Conservation (phyloP, 2,888 invertebrate genomes). For the Troides oblongomaculatus region DNA sequence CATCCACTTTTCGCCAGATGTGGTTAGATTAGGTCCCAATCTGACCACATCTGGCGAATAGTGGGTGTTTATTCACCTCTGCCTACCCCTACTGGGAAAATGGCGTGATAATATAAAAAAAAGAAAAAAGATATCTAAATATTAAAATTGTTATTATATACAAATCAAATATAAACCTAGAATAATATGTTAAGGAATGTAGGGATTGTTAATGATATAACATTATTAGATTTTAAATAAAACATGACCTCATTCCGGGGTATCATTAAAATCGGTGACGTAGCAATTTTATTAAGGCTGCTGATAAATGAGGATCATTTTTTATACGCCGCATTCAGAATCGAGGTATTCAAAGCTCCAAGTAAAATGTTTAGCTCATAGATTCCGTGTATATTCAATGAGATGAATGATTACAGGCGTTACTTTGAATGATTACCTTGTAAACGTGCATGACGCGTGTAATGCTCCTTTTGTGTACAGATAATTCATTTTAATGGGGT, state of each 20-base stretch:
- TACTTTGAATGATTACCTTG: conserved; percentile 6
- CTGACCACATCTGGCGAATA: too few relatives aligned
- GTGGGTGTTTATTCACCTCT: too few relatives aligned
- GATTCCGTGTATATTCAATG: conserved; percentile 11
- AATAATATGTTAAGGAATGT: background rate
- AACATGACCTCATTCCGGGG: conserved; percentile 15
- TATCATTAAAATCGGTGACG: conserved; percentile 29
- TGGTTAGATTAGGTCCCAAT: too few relatives aligned
- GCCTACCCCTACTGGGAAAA: too few relatives aligned
- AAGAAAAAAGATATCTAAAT: too few relatives aligned
- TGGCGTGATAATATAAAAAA: too few relatives aligned
- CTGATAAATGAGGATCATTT: conserved; percentile 26
- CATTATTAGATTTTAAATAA: conserved; percentile 23
- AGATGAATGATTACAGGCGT: conserved; percentile 9
- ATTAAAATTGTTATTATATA: too few relatives aligned
- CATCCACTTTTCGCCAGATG: too few relatives aligned
- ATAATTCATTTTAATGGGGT: too few relatives aligned
- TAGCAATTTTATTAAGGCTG: conserved; percentile 25
- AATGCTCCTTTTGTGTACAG: conserved; percentile 10
- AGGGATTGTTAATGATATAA: conserved; percentile 13
- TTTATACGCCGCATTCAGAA: conserved; percentile 24
- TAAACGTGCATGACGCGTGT: conserved; percentile 14
- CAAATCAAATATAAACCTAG: too few relatives aligned
- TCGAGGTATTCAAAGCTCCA: conserved; percentile 15
- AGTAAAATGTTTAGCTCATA: conserved; percentile 14